phyloP scores from a whole-genome alignment of 2,113 vertebrate genomes.

The Pionites leucogaster region DNA sequence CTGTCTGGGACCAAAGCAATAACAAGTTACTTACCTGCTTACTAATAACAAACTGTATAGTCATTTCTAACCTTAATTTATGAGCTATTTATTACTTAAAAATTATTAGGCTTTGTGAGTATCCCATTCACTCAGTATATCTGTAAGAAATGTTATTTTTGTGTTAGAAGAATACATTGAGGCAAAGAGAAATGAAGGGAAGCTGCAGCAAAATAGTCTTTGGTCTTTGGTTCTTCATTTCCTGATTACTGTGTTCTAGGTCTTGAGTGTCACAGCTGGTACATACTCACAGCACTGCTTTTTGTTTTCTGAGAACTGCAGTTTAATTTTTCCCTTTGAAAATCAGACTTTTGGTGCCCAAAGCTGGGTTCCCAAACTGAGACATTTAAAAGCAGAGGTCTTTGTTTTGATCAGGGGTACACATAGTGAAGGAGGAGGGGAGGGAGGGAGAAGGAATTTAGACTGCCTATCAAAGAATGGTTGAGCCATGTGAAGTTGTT shows the following conservation, averaged over 20 bases:
- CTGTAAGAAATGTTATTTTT: background rate
- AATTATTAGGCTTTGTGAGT: background rate
- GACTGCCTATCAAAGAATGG: background rate
- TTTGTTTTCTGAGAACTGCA: background rate
- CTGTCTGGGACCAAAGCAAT: background rate
- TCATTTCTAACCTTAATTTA: background rate
- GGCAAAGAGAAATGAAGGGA: background rate
- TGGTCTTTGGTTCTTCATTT: background rate
- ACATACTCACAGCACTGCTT: background rate
- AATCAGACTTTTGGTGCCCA: background rate
- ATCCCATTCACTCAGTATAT: background rate
- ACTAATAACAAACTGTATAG: background rate
- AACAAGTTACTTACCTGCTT: background rate
- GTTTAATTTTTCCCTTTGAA: background rate
- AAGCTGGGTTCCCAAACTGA: background rate
- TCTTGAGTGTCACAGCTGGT: background rate
- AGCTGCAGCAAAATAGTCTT: background rate
- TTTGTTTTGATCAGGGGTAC: background rate
- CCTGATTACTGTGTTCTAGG: background rate
- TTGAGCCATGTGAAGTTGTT: background rate
- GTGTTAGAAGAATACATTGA: background rate
- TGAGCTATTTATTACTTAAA: background rate
- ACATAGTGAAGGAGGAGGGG: background rate
- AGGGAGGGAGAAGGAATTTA: background rate
- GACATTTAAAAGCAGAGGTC: background rate